phyloP scores from a whole-genome alignment of 1,140 invertebrate genomes.

The Leguminivora glycinivorella region DNA sequence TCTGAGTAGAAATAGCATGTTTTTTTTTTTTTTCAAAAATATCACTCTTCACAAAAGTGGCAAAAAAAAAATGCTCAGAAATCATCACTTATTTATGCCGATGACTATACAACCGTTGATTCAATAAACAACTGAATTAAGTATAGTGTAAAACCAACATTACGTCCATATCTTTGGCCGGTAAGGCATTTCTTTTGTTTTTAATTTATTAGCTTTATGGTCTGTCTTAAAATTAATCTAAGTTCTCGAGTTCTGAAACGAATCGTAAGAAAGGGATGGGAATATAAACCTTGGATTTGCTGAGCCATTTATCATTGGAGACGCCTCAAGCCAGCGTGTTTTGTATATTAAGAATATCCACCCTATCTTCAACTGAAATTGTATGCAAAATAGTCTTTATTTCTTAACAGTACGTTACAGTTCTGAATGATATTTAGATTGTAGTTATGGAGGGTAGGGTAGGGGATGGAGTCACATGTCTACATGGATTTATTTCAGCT shows the following conservation, averaged over 20 bases:
- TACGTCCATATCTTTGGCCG: too few species aligned
- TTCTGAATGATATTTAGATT: not conserved
- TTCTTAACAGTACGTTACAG: not conserved
- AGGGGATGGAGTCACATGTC: not conserved
- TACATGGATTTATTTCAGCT: conserved; percentile 7
- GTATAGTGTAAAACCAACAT: too few species aligned
- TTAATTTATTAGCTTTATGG: too few species aligned
- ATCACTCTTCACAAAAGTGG: too few species aligned
- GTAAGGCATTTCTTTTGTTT: too few species aligned
- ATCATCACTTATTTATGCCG: too few species aligned
- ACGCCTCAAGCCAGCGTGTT: conserved; percentile 1
- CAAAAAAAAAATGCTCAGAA: too few species aligned
- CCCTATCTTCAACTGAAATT: not conserved
- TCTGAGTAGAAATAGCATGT: too few species aligned
- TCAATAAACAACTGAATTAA: too few species aligned
- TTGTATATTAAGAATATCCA: not conserved
- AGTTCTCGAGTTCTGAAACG: not conserved
- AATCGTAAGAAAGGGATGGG: not conserved
- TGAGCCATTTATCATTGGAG: conserved; percentile 7
- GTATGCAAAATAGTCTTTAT: not conserved
- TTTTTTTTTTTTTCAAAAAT: too few species aligned
- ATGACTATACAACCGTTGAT: too few species aligned
- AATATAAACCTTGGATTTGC: not conserved
- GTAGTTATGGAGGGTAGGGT: not conserved
- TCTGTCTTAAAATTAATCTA: too few species aligned